phyloP scores from a whole-genome alignment of 2,797 vertebrate genomes.

The Enteromius afrohamiltoni region DNA sequence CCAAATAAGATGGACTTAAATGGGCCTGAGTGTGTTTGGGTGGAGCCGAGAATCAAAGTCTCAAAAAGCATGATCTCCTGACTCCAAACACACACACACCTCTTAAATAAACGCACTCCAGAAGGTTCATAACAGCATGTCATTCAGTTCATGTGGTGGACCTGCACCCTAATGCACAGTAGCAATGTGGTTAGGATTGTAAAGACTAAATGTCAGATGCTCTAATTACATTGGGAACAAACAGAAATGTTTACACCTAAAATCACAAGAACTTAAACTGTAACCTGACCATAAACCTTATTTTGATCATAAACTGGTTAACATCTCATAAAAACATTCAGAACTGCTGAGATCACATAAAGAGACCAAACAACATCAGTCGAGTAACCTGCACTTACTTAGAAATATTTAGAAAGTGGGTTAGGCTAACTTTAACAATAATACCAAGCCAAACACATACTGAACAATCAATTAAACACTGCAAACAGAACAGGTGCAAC shows the following conservation, averaged over 20 bases:
- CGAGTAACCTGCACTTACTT: conserved; percentile 1
- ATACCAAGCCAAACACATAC: neutral
- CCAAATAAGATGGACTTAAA: neutral
- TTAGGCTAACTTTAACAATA: conserved; percentile 7
- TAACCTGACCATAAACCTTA: neutral
- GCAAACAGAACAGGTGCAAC: neutral
- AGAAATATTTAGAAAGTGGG: neutral
- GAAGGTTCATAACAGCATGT: conserved; percentile 19
- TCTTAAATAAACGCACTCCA: conserved; percentile 45
- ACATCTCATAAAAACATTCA: conserved; percentile 16
- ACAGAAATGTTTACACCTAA: neutral
- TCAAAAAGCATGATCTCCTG: conserved; percentile 24
- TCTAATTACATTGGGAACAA: neutral
- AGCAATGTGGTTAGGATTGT: neutral
- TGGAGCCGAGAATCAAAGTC: conserved; percentile 13
- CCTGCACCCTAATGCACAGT: neutral
- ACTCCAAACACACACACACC: conserved; percentile 49
- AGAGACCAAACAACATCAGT: neutral
- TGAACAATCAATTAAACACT: neutral
- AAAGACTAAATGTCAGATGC: neutral
- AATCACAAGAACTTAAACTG: neutral
- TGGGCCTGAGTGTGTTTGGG: neutral
- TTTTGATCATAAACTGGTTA: conserved; percentile 22
- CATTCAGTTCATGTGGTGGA: conserved; percentile 15
- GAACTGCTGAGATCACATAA: conserved; percentile 14